phyloP scores from a whole-genome alignment of 1,140 invertebrate genomes.

The Rhopalosiphum padi region DNA sequence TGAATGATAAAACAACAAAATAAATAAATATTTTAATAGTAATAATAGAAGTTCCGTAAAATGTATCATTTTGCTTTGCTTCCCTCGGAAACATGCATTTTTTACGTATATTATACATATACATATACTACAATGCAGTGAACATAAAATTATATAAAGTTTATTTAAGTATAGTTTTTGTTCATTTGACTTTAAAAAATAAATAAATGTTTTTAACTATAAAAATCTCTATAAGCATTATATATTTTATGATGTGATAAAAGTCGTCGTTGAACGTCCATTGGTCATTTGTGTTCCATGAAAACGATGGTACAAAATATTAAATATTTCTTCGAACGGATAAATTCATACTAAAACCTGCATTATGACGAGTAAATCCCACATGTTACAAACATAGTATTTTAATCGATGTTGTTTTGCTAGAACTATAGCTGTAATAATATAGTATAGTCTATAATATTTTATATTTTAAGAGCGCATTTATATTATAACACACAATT shows the following conservation, averaged over 20 bases:
- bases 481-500: not conserved
- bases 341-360: not conserved
- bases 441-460: not conserved
- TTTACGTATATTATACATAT: not conserved
- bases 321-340: not conserved
- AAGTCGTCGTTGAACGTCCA: not conserved
- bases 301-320: not conserved
- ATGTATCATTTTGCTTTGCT: not conserved
- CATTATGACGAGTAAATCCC: not conserved
- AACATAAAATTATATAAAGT: not conserved
- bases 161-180: not conserved
- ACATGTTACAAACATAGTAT: not conserved
- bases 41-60: not conserved
- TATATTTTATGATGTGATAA: not conserved
- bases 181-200: not conserved
- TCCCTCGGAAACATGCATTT: not conserved
- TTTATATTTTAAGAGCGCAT: not conserved
- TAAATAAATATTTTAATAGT: slow-evolving; percentile 15
- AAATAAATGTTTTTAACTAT: not conserved
- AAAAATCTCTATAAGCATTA: not conserved
- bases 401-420: not conserved
- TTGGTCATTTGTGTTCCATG: not conserved
- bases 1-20: not conserved
- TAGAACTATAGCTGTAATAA: not conserved
- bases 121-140: not conserved